A percentile compares a stretch with the other conserved stretches of the same genome.
These are phyloP conservation scores for Marmota flaviventris DNA, from an alignment of 2,113 vertebrate species.

Conservation along the genomic window DNA sequence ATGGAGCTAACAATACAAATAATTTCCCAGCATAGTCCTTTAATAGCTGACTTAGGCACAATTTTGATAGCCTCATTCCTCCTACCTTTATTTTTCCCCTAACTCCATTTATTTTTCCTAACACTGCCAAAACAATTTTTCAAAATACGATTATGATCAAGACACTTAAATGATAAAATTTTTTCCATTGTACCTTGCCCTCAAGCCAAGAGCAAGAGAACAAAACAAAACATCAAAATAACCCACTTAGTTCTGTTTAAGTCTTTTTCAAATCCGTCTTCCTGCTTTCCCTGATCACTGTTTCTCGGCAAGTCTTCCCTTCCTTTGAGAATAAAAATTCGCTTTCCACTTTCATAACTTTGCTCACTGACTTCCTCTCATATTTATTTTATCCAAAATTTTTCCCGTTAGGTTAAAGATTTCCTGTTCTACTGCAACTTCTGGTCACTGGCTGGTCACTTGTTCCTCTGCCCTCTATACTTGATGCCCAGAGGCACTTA, in stretches of 20 bases:
- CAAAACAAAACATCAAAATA: neutral
- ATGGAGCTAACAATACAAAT: neutral
- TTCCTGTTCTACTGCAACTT: neutral
- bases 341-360: neutral
- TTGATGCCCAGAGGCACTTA: too few species aligned
- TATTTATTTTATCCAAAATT: neutral
- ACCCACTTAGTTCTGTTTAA: neutral
- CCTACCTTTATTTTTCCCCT: neutral
- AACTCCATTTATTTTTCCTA: neutral
- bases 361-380: neutral
- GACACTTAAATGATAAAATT: neutral
- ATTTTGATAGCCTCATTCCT: rapidly evolving
- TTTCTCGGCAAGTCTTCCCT: neutral
- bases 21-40: neutral
- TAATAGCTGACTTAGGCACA: neutral
- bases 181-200: neutral
- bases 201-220: neutral
- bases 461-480: neutral
- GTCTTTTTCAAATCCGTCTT: neutral
- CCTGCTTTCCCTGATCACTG: neutral
- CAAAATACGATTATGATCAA: neutral
- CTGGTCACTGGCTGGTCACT: neutral
- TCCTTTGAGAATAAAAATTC: neutral
- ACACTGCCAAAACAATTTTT: slow-evolving; percentile 21
- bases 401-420: neutral